Evolutionary conservation across 2,888 invertebrate species (phyloP).

Genomic region (Drosophila quinaria): DNA sequence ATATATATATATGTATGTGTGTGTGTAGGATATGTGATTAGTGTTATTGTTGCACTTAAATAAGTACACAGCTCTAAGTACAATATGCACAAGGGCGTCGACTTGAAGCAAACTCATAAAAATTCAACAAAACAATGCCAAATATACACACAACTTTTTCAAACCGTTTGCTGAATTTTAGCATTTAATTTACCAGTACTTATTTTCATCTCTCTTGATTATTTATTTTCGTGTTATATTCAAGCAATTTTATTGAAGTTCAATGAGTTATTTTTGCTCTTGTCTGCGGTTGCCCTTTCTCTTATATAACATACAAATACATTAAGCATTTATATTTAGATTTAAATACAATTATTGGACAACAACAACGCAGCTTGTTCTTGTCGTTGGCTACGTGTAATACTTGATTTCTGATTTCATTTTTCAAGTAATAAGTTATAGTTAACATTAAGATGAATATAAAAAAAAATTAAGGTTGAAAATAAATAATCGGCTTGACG

Average conservation of each 20-base stretch:
- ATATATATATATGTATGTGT: constrained; percentile 34
- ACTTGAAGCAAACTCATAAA: constrained; percentile 3
- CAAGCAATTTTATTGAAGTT: constrained; percentile 4
- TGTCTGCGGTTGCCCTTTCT: background rate
- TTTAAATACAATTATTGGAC: constrained; percentile 43
- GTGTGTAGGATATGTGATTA: constrained; percentile 66
- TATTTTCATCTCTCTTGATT: background rate
- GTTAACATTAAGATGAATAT: constrained; percentile 1
- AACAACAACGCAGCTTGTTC: constrained; percentile 24
- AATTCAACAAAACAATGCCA: background rate
- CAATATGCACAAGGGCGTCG: background rate
- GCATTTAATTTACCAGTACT: constrained; percentile 3
- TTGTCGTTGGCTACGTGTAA: constrained; percentile 10
- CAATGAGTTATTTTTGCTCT: constrained; percentile 11
- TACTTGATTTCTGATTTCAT: constrained; percentile 6
- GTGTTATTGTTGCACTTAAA: constrained; percentile 40
- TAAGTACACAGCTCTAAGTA: constrained; percentile 34
- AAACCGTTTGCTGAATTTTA: background rate
- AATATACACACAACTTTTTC: constrained; percentile 20
- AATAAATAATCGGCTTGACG: constrained; percentile 60
- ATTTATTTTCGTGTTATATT: background rate
- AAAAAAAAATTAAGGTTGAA: constrained; percentile 26
- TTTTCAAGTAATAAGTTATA: constrained; percentile 44
- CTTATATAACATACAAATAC: constrained; percentile 36
- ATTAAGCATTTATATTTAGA: constrained; percentile 29